Conservation (phyloP, 2,888 invertebrate genomes). For the Belgica antarctica region DNA sequence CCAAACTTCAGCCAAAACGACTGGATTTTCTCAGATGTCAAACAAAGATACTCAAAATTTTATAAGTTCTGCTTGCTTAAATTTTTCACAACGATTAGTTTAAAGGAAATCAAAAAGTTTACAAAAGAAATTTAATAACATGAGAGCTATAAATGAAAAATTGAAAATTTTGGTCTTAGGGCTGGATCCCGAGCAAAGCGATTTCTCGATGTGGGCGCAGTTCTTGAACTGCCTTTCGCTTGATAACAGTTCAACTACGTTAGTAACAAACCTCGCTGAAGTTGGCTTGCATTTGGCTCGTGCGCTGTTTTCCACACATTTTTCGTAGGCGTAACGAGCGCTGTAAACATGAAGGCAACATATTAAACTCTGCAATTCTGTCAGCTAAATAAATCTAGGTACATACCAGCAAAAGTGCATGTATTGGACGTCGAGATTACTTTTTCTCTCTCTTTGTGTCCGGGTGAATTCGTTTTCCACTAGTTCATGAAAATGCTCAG, state of each 20-base stretch:
- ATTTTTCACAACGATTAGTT: too few species aligned
- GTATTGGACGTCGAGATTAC: constrained; percentile 51
- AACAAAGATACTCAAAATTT: too few species aligned
- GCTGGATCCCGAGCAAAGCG: constrained; percentile 48
- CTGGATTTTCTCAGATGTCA: too few species aligned
- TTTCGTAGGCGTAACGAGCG: constrained; percentile 54
- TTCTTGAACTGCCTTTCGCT: constrained; percentile 54
- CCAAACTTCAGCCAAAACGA: too few species aligned
- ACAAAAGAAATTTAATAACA: background rate
- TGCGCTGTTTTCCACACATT: constrained; percentile 54
- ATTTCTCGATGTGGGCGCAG: constrained; percentile 51
- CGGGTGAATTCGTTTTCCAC: constrained; percentile 50
- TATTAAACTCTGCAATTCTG: background rate
- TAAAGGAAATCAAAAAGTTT: too few species aligned
- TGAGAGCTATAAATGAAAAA: background rate
- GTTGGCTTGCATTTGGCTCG: constrained; percentile 52
- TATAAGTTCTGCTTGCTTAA: too few species aligned
- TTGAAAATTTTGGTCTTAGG: background rate
- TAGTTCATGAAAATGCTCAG: constrained; percentile 47
- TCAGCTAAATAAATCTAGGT: constrained; percentile 44
- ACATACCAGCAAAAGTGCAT: constrained; percentile 55
- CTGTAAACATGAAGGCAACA: constrained; percentile 46
- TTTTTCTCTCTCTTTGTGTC: constrained; percentile 24
- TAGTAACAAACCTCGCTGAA: constrained; percentile 53
- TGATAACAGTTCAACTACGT: constrained; percentile 53